Evolutionary conservation across 2,888 invertebrate genomes (phyloP).

Genomic region (Cyclophora punctaria): DNA sequence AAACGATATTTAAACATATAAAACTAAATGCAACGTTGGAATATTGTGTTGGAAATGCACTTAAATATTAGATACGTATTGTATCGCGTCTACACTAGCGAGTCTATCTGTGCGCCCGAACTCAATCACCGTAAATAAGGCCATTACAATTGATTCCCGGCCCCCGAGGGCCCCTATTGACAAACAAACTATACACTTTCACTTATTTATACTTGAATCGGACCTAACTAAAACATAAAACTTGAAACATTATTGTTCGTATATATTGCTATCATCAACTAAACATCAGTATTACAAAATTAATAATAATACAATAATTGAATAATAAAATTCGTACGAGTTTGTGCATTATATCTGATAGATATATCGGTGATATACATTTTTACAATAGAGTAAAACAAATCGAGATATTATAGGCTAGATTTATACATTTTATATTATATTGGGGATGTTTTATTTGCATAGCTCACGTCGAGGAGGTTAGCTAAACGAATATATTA

Average conservation of each 20-base stretch:
- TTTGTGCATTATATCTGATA: slow-evolving; percentile 67
- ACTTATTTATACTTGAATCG: slow-evolving; percentile 70
- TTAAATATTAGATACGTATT: slow-evolving; percentile 32
- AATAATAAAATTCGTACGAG: slow-evolving; percentile 25
- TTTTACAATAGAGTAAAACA: slow-evolving; percentile 53
- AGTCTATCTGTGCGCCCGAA: slow-evolving; percentile 37
- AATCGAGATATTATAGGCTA: slow-evolving; percentile 37
- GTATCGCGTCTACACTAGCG: slow-evolving; percentile 56
- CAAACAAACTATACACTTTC: slow-evolving; percentile 65
- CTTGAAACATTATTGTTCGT: slow-evolving; percentile 59
- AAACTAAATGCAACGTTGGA: slow-evolving; percentile 42
- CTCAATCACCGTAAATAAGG: slow-evolving; percentile 53
- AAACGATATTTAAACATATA: slow-evolving; percentile 11
- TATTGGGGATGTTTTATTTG: slow-evolving; percentile 49
- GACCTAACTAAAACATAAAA: slow-evolving; percentile 66
- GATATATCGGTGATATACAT: slow-evolving; percentile 54
- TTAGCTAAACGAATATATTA: slow-evolving; percentile 41
- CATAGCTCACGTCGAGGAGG: slow-evolving; percentile 49
- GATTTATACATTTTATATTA: slow-evolving; percentile 56
- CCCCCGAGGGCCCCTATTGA: slow-evolving; percentile 51
- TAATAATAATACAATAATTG: slow-evolving; percentile 26
- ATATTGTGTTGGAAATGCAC: slow-evolving; percentile 38
- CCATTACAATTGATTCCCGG: slow-evolving; percentile 45
- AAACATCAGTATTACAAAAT: slow-evolving; percentile 38
- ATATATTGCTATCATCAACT: slow-evolving; percentile 44